These are phyloP conservation scores for Barbus barbus DNA, from an alignment of 2,113 vertebrate genomes.

Conservation along the genomic window DNA sequence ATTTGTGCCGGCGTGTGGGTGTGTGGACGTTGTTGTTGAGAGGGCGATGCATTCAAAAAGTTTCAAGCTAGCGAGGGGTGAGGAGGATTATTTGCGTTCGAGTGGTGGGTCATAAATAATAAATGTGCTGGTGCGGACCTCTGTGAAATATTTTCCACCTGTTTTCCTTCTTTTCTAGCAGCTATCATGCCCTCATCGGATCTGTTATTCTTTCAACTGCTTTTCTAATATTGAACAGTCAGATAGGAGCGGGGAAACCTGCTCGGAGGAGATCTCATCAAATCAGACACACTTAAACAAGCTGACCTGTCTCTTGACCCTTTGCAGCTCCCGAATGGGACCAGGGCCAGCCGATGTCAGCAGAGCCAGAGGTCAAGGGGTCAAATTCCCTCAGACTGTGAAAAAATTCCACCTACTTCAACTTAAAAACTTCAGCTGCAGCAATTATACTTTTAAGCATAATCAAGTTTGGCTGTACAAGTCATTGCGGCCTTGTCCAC, in stretches of 20 bases:
- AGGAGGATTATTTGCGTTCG: slow-evolving; percentile 34
- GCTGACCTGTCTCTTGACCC: slow-evolving; percentile 2
- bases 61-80: slow-evolving; percentile 37
- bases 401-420: not conserved
- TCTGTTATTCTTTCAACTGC: not conserved
- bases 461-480: not conserved
- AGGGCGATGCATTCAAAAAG: slow-evolving; percentile 39
- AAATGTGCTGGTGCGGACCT: slow-evolving; percentile 27
- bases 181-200: not conserved
- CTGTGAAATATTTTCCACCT: slow-evolving; percentile 1
- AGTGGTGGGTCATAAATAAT: slow-evolving; percentile 18
- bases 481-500: not conserved
- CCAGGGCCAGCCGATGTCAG: not conserved
- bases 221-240: slow-evolving; percentile 3
- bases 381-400: not conserved
- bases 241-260: not conserved
- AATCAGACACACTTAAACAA: not conserved
- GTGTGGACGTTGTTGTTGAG: slow-evolving; percentile 41
- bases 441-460: not conserved
- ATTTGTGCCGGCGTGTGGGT: slow-evolving; percentile 33
- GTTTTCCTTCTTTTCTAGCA: not conserved
- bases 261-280: not conserved
- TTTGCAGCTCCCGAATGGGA: not conserved
- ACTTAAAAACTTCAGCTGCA: not conserved
- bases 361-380: not conserved